phyloP scores from a whole-genome alignment of 2,797 vertebrate genomes.

The Kryptolebias ocellatus region DNA sequence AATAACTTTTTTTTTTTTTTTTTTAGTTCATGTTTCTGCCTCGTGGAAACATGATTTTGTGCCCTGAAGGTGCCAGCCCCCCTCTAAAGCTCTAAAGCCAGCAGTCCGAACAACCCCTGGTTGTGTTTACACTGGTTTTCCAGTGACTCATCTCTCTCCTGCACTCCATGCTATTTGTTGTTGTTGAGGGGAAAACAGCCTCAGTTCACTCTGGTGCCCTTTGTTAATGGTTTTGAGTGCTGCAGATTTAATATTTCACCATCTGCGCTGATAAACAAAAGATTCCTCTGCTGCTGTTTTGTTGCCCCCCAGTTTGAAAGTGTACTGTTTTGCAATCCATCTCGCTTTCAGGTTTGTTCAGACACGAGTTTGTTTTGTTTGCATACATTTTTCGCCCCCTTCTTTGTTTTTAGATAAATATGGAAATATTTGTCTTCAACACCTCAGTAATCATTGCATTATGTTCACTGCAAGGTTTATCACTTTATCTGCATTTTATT shows the following conservation, averaged over 20 bases:
- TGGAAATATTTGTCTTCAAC: neutral
- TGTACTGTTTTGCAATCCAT: neutral
- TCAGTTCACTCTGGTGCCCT: constrained; percentile 6
- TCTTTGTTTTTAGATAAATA: no score
- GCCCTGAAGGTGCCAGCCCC: neutral
- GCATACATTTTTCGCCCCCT: neutral
- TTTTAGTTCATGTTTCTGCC: neutral
- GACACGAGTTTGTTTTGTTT: neutral
- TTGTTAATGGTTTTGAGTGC: constrained; percentile 18
- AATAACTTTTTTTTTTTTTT: neutral
- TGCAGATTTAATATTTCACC: constrained; percentile 28
- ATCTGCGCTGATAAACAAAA: neutral
- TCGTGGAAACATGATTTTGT: neutral
- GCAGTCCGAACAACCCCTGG: constrained; percentile 11
- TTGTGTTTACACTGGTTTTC: constrained; percentile 42
- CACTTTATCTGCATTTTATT: neutral
- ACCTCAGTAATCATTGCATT: neutral
- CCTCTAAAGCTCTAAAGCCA: neutral
- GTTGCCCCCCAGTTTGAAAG: neutral
- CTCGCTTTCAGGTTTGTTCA: neutral
- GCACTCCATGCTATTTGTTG: constrained; percentile 12
- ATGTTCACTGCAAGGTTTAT: no score
- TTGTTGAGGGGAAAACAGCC: constrained; percentile 5
- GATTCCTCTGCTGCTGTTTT: constrained; percentile 35
- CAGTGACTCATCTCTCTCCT: constrained; percentile 48